Conservation (phyloP, 53 echinoderm and acorn worm genomes). For the Paracentrotus lividus region DNA sequence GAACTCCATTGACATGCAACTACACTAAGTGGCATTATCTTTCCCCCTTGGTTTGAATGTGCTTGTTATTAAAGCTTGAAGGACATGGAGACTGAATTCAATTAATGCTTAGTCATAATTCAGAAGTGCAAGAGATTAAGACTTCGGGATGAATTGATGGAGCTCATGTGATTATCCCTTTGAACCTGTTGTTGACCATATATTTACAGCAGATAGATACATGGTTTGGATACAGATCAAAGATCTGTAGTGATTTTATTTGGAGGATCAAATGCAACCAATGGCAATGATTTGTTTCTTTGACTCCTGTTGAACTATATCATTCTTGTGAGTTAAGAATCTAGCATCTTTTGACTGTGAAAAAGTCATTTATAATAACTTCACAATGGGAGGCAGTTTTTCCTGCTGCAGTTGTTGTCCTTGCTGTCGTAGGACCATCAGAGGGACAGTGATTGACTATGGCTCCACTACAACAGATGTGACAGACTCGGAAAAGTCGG, state of each 20-base stretch:
- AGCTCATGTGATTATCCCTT: no score
- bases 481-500: conserved; percentile 30
- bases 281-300: neutral
- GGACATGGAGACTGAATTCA: neutral
- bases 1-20: neutral
- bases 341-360: neutral
- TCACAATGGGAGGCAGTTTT: conserved; percentile 16
- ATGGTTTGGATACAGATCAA: neutral
- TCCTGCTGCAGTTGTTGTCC: conserved; percentile 47
- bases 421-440: neutral
- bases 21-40: no score
- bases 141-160: no score
- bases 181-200: no score
- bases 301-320: neutral
- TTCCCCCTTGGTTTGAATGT: no score
- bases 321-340: neutral
- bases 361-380: neutral
- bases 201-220: no score
- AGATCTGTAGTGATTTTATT: no score
- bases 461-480: conserved; percentile 42
- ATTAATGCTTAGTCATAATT: neutral
- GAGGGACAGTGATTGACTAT: neutral
- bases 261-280: neutral
- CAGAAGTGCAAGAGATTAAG: neutral
- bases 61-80: no score